Percentiles rank a stretch among this genome's conserved stretches.
These are phyloP conservation scores for Clavelina lepadiformis DNA, from an alignment of 23 tunicate species.

Conservation along the genomic window DNA sequence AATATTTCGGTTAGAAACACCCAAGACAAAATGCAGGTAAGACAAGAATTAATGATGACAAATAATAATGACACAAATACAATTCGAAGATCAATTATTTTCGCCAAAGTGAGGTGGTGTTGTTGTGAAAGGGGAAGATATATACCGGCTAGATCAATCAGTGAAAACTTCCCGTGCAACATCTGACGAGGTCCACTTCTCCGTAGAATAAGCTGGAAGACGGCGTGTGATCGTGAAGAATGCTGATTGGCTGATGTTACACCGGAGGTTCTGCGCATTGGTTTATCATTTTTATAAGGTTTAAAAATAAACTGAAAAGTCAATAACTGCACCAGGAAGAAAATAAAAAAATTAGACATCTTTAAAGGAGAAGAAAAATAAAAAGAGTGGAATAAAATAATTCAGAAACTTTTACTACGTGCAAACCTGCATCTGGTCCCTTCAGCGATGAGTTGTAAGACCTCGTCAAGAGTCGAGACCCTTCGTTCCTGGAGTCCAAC, in stretches of 20 bases:
- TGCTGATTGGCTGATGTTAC: constrained; percentile 93
- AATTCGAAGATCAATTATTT: background rate
- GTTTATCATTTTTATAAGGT: background rate
- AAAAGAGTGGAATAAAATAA: background rate
- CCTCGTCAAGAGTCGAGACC: constrained; percentile 70
- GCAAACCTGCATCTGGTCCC: constrained; percentile 93
- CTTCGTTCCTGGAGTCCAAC: constrained; percentile 75
- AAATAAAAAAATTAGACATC: background rate
- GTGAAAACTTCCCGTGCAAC: constrained; percentile 91
- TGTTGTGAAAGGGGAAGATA: too few species aligned
- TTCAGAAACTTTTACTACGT: background rate
- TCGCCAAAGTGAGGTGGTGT: background rate
- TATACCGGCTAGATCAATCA: constrained; percentile 94
- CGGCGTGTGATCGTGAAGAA: constrained; percentile 96
- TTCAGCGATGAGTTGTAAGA: constrained; percentile 75
- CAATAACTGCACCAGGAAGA: background rate
- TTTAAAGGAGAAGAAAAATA: too few species aligned
- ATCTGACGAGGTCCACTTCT: constrained; percentile 42
- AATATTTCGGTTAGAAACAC: too few species aligned
- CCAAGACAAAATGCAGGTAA: too few species aligned
- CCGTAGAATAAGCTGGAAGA: constrained; percentile 84
- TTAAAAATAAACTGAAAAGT: background rate
- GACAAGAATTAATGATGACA: too few species aligned
- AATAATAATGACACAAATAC: too few species aligned
- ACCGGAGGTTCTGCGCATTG: constrained; percentile 78